phyloP scores from a whole-genome alignment of 2,888 invertebrate genomes.

The Amphipoea lucens region DNA sequence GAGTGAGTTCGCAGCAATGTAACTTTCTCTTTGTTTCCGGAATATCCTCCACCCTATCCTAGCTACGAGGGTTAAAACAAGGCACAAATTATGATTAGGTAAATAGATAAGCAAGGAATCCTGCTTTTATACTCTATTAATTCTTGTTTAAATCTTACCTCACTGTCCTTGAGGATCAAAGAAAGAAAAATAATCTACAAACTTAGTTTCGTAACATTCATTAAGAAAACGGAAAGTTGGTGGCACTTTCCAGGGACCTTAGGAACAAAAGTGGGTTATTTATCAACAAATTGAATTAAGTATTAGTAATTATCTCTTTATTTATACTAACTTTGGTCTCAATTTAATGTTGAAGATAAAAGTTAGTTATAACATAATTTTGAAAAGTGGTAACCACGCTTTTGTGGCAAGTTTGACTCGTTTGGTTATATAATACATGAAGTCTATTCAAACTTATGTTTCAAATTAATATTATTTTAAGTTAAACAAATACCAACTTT shows the following conservation, averaged over 20 bases:
- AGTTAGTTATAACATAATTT: not conserved
- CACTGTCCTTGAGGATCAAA: slow-evolving; percentile 63
- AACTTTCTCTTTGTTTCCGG: slow-evolving; percentile 83
- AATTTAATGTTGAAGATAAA: slow-evolving; percentile 1
- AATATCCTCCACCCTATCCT: slow-evolving; percentile 60
- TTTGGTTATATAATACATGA: not conserved
- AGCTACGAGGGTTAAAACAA: slow-evolving; percentile 72
- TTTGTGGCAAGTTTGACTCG: not conserved
- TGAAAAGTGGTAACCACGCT: not conserved
- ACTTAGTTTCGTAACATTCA: slow-evolving; percentile 51
- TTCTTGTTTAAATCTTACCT: slow-evolving; percentile 74
- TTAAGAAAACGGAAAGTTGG: slow-evolving; percentile 54
- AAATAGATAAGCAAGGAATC: slow-evolving; percentile 73
- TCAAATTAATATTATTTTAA: too few relatives aligned
- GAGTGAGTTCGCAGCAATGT: slow-evolving; percentile 85
- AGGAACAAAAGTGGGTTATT: slow-evolving; percentile 48
- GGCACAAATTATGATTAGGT: slow-evolving; percentile 71
- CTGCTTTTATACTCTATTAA: slow-evolving; percentile 69
- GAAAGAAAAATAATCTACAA: slow-evolving; percentile 60
- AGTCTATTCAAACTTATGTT: too few relatives aligned
- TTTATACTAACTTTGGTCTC: slow-evolving; percentile 19
- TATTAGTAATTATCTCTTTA: slow-evolving; percentile 48
- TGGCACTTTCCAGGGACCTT: slow-evolving; percentile 30
- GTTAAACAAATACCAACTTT: too few relatives aligned
- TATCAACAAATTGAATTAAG: slow-evolving; percentile 45